These are phyloP conservation scores for Sarcoramphus papa DNA, from an alignment of 2,797 vertebrate genomes.

Conservation along the genomic window DNA sequence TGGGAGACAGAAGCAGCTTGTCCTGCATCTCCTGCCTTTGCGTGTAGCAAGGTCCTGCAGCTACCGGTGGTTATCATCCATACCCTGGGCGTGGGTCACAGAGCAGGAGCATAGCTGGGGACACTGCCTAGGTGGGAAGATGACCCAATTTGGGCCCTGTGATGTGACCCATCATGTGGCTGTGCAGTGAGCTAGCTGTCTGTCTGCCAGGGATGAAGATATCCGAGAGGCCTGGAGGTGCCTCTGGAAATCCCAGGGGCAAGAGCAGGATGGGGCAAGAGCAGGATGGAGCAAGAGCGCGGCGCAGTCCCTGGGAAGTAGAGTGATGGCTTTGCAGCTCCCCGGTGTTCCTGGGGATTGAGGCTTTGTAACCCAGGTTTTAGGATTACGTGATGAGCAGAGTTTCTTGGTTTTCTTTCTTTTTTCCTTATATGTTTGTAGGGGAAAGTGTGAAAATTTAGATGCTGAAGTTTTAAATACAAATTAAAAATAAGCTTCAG, in stretches of 20 bases:
- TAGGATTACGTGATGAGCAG: background rate
- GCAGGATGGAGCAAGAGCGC: accelerated
- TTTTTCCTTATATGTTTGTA: background rate
- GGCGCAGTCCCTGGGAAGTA: background rate
- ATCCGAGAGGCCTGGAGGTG: background rate
- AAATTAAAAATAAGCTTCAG: slow-evolving; percentile 15
- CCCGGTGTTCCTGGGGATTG: background rate
- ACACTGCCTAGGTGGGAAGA: background rate
- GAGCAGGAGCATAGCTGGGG: background rate
- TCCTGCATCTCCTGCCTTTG: background rate
- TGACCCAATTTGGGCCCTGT: background rate
- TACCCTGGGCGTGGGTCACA: background rate
- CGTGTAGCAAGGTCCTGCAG: background rate
- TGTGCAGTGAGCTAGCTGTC: background rate
- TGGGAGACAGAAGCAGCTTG: background rate
- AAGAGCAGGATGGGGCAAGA: background rate
- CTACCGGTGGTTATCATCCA: background rate
- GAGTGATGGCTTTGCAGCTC: background rate
- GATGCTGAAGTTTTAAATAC: slow-evolving; percentile 2
- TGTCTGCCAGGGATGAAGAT: background rate
- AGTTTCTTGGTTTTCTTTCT: background rate
- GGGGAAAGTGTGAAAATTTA: background rate
- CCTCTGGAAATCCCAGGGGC: background rate
- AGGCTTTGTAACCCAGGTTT: background rate
- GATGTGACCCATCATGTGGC: accelerated